phyloP scores from a whole-genome alignment of 2,113 vertebrate genomes.

The Mesoclemmys tuberculata region DNA sequence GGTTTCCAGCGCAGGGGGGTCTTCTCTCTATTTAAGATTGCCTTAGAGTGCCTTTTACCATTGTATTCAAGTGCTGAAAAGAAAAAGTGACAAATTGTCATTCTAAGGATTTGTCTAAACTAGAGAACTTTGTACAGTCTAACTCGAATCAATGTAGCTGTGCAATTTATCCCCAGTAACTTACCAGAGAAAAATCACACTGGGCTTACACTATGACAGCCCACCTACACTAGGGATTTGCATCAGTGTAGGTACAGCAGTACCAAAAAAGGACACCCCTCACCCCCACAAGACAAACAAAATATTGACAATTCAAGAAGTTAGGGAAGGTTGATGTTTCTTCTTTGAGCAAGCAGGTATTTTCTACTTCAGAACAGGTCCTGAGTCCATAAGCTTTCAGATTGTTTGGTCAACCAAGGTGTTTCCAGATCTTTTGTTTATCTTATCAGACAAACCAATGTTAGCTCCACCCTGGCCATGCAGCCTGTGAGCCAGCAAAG shows the following conservation, averaged over 20 bases:
- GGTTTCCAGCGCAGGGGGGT: too few species aligned
- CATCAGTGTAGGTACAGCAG: not conserved
- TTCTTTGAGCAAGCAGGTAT: not conserved
- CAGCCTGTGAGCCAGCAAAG: constrained; percentile 18
- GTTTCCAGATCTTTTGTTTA: constrained; percentile 49
- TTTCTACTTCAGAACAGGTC: not conserved
- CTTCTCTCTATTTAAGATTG: too few species aligned
- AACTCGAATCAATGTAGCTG: not conserved
- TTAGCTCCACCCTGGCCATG: constrained; percentile 58
- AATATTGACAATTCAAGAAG: constrained; percentile 13
- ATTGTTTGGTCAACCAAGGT: not conserved
- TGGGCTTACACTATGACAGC: not conserved
- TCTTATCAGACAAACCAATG: constrained; percentile 48
- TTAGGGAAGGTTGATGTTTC: not conserved
- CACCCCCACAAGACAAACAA: not conserved
- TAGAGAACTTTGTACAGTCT: not conserved
- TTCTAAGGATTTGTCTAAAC: not conserved
- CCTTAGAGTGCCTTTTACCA: accelerated
- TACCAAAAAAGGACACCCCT: not conserved
- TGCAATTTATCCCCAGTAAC: not conserved
- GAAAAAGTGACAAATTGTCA: not conserved
- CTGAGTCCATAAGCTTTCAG: constrained; percentile 1
- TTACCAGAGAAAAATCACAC: too few species aligned
- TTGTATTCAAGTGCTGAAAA: not conserved
- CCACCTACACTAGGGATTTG: not conserved